Base-by-base conservation (phyloP, 2,888 invertebrate species). In the Hydriomena furcata region DNA sequence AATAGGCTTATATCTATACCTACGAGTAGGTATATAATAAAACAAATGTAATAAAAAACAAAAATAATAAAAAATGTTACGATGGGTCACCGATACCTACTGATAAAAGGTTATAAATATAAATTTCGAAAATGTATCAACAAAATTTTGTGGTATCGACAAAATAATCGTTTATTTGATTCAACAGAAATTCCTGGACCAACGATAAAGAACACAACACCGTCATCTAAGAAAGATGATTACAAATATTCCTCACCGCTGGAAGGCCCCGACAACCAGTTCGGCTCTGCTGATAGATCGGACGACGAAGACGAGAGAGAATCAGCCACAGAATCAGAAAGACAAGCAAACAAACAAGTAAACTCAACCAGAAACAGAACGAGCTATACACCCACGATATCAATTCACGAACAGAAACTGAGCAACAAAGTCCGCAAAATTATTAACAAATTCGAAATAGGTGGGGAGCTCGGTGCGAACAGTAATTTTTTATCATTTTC, bases 161-260 rank as follows among this genome's bases (percentile, higher is more conserved):
- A 34, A 8, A 34, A 8, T 20, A 21, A 34, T 21, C n/a, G 5
- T 7, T 10, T 4, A 1, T 7, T 45, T 20, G 5, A 17, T 5
- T 45, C 25, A 52, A 48, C 91, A 96, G 95, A 95, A 86, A 96
- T 95, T 65, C 94, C 94, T n/a, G 94, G 94, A 23, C 93, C 94
- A 5, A 92, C 93, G 28, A 79, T 91, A 52, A 91, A 85, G 66
- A 92, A 91, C 66, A 91, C 91, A 36, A 87, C 91, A 61, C 91
- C 92, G 25, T 79, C 83, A 37, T 77, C 77, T 45, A 86, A 80
- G 37, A 93, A 93, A 75, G 93, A 93, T 76, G 93, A 94, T 49
- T 82, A 73, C 60, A 82, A 79, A 41, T 87, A 83, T 57, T 82
- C 85, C 0, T 86, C 89, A 1, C 80, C 87, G 28, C 65, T 88